Evolutionary conservation across 2,797 vertebrate species (phyloP), one percentile per base, ranked within the genome.

Genomic region (Microtus agrestis): DNA sequence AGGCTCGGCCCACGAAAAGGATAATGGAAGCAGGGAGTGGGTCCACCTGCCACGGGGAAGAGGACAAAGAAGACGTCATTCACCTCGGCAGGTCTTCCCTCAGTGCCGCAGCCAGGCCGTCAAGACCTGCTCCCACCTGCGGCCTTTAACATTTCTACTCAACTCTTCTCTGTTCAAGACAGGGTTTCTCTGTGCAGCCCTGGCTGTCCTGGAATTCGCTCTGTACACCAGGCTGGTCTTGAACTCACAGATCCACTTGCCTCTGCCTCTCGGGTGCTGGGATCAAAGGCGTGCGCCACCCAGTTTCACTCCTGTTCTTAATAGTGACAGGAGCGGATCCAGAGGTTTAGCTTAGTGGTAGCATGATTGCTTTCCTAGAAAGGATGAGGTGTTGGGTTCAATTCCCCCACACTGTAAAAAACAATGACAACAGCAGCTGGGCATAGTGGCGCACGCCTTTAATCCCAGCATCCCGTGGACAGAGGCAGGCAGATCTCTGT

Each of bases 1-100:
- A 99, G 19, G 99, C 99, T 80, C 99, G 98, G 56, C 99, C 99
- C 97, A 98, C 98, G 29, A 99, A 99, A 27, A 99, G 98, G 96
- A 99, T 99, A 97, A 99, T 99, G 74, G 99, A 99, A 77, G 99
- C 99, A 56, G 98, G 98, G 95, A 99, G 99, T 10, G 99, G 98
- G 54, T 99, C 98, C 98, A 99, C 97, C 99, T 99, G 91, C 3
- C 74, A 82, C 17, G 63, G 56, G n/a, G 17, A 96, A 92, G 56
- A 91, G 61, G 61, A 21, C 8, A 6, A 40, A 59, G 73, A 88
- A 91, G 69, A 81, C 40, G 1, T 14, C 6, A 23, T 29, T 86
- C 14, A 76, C 73, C 69, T 71, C 67, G n/a, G 19, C 13, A 4
- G 54, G 48, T n/a, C 4, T 65, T 46, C 46, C 71, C 34, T 71